phyloP scores from a whole-genome alignment of 2,888 invertebrate genomes.

The Notodonta dromedarius region DNA sequence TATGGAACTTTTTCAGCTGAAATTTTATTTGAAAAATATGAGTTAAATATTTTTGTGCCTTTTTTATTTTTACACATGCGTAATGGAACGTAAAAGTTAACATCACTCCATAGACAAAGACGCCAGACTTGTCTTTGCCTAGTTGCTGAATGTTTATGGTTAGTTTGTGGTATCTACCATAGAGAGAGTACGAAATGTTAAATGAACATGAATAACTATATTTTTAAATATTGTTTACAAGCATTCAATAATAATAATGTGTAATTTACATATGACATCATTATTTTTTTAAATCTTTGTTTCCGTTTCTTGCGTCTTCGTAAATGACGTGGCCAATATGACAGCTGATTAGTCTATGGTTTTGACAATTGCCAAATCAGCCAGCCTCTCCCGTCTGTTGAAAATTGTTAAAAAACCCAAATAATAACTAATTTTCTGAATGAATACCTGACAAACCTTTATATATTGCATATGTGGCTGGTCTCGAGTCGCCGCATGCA shows the following conservation, averaged over 20 bases:
- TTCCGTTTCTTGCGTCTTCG: conserved; percentile 51
- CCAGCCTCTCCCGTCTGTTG: conserved; percentile 61
- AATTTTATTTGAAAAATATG: not conserved
- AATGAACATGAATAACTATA: too few relatives aligned
- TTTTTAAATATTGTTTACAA: too few relatives aligned
- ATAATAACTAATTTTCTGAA: conserved; percentile 59
- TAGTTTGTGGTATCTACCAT: conserved; percentile 34
- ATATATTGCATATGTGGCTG: conserved; percentile 45
- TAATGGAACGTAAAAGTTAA: conserved; percentile 52
- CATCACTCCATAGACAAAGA: conserved; percentile 56
- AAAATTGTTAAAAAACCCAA: conserved; percentile 44
- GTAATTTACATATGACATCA: not conserved
- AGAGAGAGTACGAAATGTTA: conserved; percentile 8
- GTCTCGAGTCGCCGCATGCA: conserved; percentile 45
- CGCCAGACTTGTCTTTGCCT: conserved; percentile 45
- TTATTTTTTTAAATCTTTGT: not conserved
- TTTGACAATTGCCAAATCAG: conserved; percentile 83
- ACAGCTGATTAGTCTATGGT: conserved; percentile 75
- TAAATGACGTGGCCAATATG: conserved; percentile 81
- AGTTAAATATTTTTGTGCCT: not conserved
- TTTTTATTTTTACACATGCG: conserved; percentile 32
- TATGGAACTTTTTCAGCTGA: not conserved
- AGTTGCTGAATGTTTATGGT: not conserved
- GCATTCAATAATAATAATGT: too few relatives aligned
- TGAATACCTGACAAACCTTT: conserved; percentile 52